Evolutionary conservation across 1,140 invertebrate species (phyloP).

Genomic region (Aphis gossypii): DNA sequence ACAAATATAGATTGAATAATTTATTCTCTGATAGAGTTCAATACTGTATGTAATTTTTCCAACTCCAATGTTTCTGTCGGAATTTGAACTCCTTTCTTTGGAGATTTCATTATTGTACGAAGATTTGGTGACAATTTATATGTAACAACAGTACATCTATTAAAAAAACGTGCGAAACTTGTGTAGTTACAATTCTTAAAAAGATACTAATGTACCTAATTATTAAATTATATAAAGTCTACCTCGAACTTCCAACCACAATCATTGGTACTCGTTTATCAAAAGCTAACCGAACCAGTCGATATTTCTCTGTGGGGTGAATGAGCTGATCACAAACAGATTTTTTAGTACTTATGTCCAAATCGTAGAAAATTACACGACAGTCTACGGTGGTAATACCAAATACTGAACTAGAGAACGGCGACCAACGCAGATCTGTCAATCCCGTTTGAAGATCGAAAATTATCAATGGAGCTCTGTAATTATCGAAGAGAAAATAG

Average conservation of each 20-base stretch:
- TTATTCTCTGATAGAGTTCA: neutral
- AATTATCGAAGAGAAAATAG: neutral
- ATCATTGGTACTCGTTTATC: slow-evolving; percentile 85
- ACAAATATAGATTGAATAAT: neutral
- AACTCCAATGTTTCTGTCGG: neutral
- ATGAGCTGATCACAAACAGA: slow-evolving; percentile 87
- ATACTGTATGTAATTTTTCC: neutral
- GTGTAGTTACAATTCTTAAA: neutral
- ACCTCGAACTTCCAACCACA: slow-evolving; percentile 92
- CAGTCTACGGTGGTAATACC: slow-evolving; percentile 85
- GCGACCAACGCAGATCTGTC: slow-evolving; percentile 92
- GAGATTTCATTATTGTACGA: slow-evolving; percentile 6
- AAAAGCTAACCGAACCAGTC: slow-evolving; percentile 84
- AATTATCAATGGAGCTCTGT: slow-evolving; percentile 86
- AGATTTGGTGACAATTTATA: slow-evolving; percentile 24
- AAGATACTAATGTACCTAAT: neutral
- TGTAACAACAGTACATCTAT: neutral
- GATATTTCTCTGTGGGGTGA: slow-evolving; percentile 82
- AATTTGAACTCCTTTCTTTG: neutral
- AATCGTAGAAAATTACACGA: slow-evolving; percentile 87
- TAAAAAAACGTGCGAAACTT: neutral
- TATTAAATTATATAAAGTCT: slow-evolving; percentile 57
- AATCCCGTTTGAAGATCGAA: slow-evolving; percentile 90
- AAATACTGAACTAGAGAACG: slow-evolving; percentile 93
- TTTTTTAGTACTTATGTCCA: slow-evolving; percentile 91